Evolutionary conservation across 2,888 invertebrate genomes (phyloP).

Genomic region (Tipula lateralis): DNA sequence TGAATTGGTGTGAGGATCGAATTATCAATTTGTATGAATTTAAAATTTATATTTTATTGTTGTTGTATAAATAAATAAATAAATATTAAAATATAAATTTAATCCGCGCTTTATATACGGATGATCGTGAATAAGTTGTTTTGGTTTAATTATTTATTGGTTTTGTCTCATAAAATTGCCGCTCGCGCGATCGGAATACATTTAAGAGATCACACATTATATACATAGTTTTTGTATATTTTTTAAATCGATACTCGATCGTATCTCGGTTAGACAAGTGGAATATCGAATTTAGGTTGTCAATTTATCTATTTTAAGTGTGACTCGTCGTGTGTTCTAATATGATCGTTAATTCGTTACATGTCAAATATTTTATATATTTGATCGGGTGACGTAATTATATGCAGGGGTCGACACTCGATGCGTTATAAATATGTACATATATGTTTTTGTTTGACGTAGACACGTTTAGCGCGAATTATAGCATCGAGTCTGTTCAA

Average conservation of each 20-base stretch:
- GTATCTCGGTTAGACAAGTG: neutral
- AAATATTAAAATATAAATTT: neutral
- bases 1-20: conserved; percentile 24
- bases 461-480: too few species aligned
- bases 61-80: neutral
- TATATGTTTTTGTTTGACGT: too few species aligned
- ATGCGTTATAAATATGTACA: too few species aligned
- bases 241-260: neutral
- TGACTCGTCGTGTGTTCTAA: neutral
- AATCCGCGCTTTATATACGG: neutral
- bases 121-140: neutral
- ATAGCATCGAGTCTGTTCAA: too few species aligned
- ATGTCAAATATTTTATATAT: too few species aligned
- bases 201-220: neutral
- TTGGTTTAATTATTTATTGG: neutral
- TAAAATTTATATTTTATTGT: neutral
- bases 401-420: too few species aligned
- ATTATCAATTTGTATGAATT: conserved; percentile 19
- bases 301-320: neutral
- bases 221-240: neutral
- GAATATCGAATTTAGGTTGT: neutral
- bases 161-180: neutral
- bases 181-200: neutral
- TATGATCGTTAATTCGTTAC: neutral
- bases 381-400: too few species aligned